Percentiles rank a stretch among this genome's conserved stretches.
These are phyloP conservation scores for Sapayoa aenigma DNA, from an alignment of 2,113 vertebrate genomes.

Conservation along the genomic window DNA sequence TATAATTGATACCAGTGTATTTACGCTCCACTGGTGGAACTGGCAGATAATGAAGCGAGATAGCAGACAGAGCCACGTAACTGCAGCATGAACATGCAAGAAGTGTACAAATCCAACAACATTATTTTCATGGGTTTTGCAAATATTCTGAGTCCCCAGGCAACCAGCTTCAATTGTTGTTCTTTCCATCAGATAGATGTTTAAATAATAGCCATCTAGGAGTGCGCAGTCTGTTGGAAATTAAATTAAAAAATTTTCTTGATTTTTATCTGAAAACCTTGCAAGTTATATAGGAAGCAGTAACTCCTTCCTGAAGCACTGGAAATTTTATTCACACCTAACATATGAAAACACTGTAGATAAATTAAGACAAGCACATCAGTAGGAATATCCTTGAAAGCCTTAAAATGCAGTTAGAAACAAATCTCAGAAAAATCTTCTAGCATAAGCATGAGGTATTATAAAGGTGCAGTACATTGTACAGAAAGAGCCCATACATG, in stretches of 20 bases:
- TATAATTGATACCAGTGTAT: conserved; percentile 12
- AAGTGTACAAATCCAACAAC: neutral
- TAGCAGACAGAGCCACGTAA: neutral
- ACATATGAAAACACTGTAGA: neutral
- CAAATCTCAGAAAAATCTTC: neutral
- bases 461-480: neutral
- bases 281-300: neutral
- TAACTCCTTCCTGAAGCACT: neutral
- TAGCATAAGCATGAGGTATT: neutral
- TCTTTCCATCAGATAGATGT: neutral
- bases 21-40: neutral
- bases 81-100: neutral
- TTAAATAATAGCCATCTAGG: neutral
- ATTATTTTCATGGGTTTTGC: neutral
- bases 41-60: conserved; percentile 11
- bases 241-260: neutral
- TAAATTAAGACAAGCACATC: neutral
- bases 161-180: neutral
- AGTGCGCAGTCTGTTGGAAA: neutral
- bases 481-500: neutral
- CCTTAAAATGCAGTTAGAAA: neutral
- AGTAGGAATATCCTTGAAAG: neutral
- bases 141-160: conserved; percentile 1
- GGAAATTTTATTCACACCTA: neutral
- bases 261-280: neutral